A percentile compares a stretch with the other conserved stretches of the same genome.
Evolutionary conservation across 2,113 vertebrate species (phyloP).

Genomic region (Thalassarche chlororhynchos): DNA sequence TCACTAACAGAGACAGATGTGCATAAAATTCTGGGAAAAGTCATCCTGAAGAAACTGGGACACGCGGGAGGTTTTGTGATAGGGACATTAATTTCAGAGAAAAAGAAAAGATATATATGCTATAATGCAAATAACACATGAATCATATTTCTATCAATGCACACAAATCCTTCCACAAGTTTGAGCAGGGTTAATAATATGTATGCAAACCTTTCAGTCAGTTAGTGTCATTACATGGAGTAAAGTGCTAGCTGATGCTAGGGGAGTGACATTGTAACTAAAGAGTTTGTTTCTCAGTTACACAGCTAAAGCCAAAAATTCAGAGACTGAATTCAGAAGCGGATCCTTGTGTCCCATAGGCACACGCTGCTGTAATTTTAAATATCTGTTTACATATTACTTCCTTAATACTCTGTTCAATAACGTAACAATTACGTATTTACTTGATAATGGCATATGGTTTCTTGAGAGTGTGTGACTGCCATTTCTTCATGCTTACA

Average conservation of each 20-base stretch:
- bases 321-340: neutral
- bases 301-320: neutral
- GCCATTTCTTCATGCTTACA: neutral
- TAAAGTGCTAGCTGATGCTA: neutral
- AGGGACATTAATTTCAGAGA: neutral
- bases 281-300: neutral
- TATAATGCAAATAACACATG: neutral
- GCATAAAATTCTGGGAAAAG: neutral
- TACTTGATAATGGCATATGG: neutral
- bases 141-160: neutral
- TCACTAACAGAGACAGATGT: neutral
- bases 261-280: neutral
- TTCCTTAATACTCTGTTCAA: neutral
- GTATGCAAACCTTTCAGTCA: neutral
- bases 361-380: neutral
- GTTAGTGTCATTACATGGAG: neutral
- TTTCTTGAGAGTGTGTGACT: neutral
- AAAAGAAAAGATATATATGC: fast-evolving
- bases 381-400: neutral
- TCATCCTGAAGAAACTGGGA: neutral
- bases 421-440: neutral
- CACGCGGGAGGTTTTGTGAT: neutral
- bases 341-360: fast-evolving
- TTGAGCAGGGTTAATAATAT: neutral
- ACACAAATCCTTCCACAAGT: neutral